Evolutionary conservation across 1,140 invertebrate species (phyloP).

Genomic region (Eubasilissa regina): DNA sequence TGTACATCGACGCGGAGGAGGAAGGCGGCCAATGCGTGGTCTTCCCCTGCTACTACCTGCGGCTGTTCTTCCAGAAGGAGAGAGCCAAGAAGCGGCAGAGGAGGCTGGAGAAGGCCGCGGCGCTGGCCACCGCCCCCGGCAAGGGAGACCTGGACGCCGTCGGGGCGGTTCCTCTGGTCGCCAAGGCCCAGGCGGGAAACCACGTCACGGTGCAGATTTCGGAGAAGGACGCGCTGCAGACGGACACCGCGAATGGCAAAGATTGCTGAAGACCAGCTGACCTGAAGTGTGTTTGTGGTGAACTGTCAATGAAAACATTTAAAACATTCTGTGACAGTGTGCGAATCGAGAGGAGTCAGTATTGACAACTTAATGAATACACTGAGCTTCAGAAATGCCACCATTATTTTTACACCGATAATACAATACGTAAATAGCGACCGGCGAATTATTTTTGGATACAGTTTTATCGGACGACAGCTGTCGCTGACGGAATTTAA

Average conservation of each 20-base stretch:
- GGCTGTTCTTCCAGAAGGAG: conserved; percentile 82
- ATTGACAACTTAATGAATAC: too few species aligned
- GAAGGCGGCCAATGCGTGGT: conserved; percentile 84
- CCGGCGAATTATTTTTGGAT: too few species aligned
- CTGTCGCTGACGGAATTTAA: too few species aligned
- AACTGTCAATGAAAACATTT: too few species aligned
- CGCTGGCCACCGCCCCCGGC: conserved; percentile 47
- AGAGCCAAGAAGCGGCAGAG: conserved; percentile 74
- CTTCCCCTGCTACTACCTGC: conserved; percentile 86
- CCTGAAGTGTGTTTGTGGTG: too few species aligned
- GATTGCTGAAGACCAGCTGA: background rate
- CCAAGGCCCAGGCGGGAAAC: conserved; percentile 3
- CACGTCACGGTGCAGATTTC: background rate
- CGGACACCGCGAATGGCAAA: background rate
- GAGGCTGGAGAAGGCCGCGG: conserved; percentile 63
- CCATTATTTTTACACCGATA: too few species aligned
- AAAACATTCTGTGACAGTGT: too few species aligned
- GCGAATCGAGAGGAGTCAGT: too few species aligned
- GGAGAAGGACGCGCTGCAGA: conserved; percentile 1
- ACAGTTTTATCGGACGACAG: too few species aligned
- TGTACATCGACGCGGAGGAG: conserved; percentile 89
- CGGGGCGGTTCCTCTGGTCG: conserved; percentile 53
- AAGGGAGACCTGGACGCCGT: conserved; percentile 42
- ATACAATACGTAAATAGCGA: too few species aligned
- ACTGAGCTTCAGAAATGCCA: too few species aligned